Conservation (phyloP, 2,888 invertebrate genomes). For the Clostera curtula region DNA sequence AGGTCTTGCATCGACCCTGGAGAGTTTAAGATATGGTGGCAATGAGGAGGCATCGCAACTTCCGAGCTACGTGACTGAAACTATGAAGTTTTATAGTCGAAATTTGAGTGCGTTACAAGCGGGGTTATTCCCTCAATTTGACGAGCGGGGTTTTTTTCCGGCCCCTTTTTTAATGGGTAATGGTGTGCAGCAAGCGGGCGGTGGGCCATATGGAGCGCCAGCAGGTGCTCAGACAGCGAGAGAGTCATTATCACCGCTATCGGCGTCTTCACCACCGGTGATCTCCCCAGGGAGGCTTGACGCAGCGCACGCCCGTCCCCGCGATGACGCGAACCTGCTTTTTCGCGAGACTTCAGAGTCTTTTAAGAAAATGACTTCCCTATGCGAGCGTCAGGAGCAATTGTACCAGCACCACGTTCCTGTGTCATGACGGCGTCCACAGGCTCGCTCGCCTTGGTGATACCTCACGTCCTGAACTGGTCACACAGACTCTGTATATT, state of each 20-base stretch:
- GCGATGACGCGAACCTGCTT: conserved; percentile 68
- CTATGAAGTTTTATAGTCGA: conserved; percentile 69
- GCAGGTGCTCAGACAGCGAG: conserved; percentile 57
- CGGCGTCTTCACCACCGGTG: conserved; percentile 66
- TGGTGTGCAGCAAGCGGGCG: conserved; percentile 45
- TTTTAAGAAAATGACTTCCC: conserved; percentile 70
- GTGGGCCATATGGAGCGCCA: conserved; percentile 53
- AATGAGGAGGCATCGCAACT: conserved; percentile 58
- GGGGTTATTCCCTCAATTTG: conserved; percentile 58
- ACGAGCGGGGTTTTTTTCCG: conserved; percentile 61
- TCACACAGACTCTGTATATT: conserved; percentile 60
- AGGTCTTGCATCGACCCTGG: conserved; percentile 74
- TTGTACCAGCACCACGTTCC: conserved; percentile 72
- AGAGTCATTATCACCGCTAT: conserved; percentile 64
- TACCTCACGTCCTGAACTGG: conserved; percentile 40
- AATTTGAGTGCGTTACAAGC: conserved; percentile 60
- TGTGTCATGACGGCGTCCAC: conserved; percentile 67
- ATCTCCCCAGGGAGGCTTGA: conserved; percentile 63
- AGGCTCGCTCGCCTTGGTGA: conserved; percentile 60
- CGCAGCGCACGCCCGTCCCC: conserved; percentile 57
- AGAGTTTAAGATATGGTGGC: conserved; percentile 76
- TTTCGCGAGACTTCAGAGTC: conserved; percentile 71
- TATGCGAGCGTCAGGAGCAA: conserved; percentile 71
- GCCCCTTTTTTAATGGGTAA: conserved; percentile 61
- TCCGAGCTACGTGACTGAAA: conserved; percentile 64